A percentile compares a stretch with the other conserved stretches of the same genome.
These are phyloP conservation scores for Crenuchus spilurus DNA, from an alignment of 2,797 vertebrate genomes.

Conservation along the genomic window DNA sequence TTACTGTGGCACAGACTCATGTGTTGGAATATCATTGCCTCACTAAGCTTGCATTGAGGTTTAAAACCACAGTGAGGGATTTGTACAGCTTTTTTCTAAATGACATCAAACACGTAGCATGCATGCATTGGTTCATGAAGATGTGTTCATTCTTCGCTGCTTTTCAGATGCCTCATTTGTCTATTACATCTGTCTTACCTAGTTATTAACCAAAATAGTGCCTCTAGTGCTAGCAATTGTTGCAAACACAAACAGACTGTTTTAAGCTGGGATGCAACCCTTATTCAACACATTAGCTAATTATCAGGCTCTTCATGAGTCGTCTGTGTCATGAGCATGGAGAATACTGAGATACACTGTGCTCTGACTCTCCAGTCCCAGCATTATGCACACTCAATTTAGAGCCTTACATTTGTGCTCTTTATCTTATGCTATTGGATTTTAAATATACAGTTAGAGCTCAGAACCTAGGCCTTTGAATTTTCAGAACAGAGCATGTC, in stretches of 20 bases:
- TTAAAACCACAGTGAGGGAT: not conserved
- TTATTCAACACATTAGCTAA: not conserved
- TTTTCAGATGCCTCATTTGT: constrained; percentile 3
- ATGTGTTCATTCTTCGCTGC: constrained; percentile 2
- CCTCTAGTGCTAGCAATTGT: not conserved
- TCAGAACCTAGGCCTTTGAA: not conserved
- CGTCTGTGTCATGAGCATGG: not conserved
- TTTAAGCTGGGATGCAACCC: not conserved
- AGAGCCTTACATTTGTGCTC: not conserved
- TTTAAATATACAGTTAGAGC: not conserved
- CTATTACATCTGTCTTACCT: not conserved
- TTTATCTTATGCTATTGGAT: not conserved
- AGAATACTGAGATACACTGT: no score
- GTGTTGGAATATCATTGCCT: not conserved
- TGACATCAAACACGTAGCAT: not conserved
- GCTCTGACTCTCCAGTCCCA: not conserved
- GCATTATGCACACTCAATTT: not conserved
- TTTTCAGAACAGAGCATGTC: not conserved
- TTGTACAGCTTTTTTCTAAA: not conserved
- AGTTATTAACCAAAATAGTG: not conserved
- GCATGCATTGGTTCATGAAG: not conserved
- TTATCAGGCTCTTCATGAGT: not conserved
- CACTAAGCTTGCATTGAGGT: not conserved
- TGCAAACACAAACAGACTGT: not conserved
- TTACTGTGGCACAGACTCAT: not conserved